phyloP scores from a whole-genome alignment of 30 jellyfish, hydroid and myxozoan species.

The Turritopsis rubra region DNA sequence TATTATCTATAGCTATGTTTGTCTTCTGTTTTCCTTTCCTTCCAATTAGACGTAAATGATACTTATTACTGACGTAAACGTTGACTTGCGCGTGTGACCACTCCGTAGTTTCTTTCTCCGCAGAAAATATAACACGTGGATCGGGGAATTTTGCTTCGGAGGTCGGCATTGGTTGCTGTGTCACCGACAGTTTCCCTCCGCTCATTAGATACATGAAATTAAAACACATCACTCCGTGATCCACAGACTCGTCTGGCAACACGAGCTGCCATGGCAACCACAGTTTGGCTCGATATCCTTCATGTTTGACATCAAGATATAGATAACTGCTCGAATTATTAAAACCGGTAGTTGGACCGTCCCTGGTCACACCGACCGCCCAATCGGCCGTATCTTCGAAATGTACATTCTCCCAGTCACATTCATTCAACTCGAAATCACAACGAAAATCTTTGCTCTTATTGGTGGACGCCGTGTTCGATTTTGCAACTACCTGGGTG shows the following conservation, averaged over 20 bases:
- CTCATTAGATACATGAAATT: slow-evolving; percentile 49
- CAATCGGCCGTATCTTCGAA: slow-evolving; percentile 78
- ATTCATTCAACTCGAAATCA: slow-evolving; percentile 52
- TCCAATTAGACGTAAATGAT: slow-evolving; percentile 1
- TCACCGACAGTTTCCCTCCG: slow-evolving; percentile 29
- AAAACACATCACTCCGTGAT: slow-evolving; percentile 63
- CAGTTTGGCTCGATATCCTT: slow-evolving; percentile 48
- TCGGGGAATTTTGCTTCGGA: not conserved
- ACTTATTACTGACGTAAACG: slow-evolving; percentile 1
- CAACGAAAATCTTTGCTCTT: slow-evolving; percentile 41
- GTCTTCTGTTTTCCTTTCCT: slow-evolving; percentile 3
- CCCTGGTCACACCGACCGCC: slow-evolving; percentile 58
- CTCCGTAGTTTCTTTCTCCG: not conserved
- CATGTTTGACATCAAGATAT: slow-evolving; percentile 44
- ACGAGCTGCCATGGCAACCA: slow-evolving; percentile 76
- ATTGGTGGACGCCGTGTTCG: not conserved
- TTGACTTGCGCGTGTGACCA: slow-evolving; percentile 25
- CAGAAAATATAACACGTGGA: slow-evolving; percentile 15
- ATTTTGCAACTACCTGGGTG: not conserved
- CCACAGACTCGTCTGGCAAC: slow-evolving; percentile 30
- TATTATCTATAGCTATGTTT: slow-evolving; percentile 19
- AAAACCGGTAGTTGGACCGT: slow-evolving; percentile 58
- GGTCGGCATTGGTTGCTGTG: not conserved
- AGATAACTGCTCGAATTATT: slow-evolving; percentile 58
- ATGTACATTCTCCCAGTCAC: slow-evolving; percentile 66